These are phyloP conservation scores for Uloborus diversus DNA, from an alignment of 1,140 invertebrate genomes.

Conservation along the genomic window DNA sequence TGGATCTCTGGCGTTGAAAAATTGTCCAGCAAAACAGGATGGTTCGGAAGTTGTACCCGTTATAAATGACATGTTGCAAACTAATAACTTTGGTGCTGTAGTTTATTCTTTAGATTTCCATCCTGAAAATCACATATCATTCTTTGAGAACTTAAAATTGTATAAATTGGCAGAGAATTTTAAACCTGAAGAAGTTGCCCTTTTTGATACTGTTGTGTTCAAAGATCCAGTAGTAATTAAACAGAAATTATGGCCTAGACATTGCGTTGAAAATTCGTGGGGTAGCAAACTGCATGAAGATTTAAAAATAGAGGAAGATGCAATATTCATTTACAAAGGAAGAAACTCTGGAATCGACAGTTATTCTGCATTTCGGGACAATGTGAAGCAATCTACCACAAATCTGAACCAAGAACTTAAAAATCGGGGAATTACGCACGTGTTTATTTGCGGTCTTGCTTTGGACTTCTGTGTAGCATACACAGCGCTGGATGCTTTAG, in stretches of 20 bases:
- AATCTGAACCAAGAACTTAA: slow-evolving; percentile 81
- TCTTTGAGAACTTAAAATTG: slow-evolving; percentile 86
- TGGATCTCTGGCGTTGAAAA: slow-evolving; percentile 89
- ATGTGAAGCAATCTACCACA: slow-evolving; percentile 88
- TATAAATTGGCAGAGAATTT: slow-evolving; percentile 75
- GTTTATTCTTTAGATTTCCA: slow-evolving; percentile 98
- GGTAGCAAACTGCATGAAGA: slow-evolving; percentile 93
- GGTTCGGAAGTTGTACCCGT: slow-evolving; percentile 89
- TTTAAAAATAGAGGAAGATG: slow-evolving; percentile 74
- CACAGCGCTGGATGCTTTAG: slow-evolving; percentile 68
- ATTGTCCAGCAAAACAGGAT: slow-evolving; percentile 91
- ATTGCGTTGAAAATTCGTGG: slow-evolving; percentile 94
- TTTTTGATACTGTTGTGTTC: slow-evolving; percentile 90
- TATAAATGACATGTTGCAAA: slow-evolving; percentile 88
- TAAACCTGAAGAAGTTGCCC: slow-evolving; percentile 66
- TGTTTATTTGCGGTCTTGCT: slow-evolving; percentile 95
- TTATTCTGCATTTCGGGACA: slow-evolving; percentile 98
- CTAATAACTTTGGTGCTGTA: slow-evolving; percentile 87
- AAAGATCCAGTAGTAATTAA: slow-evolving; percentile 80
- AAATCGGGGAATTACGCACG: slow-evolving; percentile 83
- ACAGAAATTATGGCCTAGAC: slow-evolving; percentile 92
- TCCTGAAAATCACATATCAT: slow-evolving; percentile 94
- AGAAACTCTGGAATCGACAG: slow-evolving; percentile 94
- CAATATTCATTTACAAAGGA: slow-evolving; percentile 65
- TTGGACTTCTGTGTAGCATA: slow-evolving; percentile 89